These are phyloP conservation scores for Torymus auratus DNA, from an alignment of 2,888 invertebrate genomes.

Conservation along the genomic window DNA sequence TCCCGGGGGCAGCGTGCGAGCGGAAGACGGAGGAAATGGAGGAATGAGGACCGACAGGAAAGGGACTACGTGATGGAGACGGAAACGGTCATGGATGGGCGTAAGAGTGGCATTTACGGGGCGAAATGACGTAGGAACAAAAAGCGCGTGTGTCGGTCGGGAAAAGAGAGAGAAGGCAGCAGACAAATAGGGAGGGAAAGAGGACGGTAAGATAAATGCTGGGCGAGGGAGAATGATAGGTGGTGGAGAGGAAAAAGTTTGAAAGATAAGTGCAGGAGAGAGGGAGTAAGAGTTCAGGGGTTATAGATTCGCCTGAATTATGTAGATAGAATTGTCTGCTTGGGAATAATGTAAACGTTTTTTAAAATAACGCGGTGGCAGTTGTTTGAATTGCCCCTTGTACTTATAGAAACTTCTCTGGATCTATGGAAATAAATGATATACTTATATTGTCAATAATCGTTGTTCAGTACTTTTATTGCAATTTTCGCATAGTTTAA, in stretches of 20 bases:
- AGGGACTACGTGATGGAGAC: background rate
- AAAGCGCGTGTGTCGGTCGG: slow-evolving; percentile 2
- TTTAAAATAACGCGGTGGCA: no score
- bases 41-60: slow-evolving; percentile 28
- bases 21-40: slow-evolving; percentile 48
- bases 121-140: slow-evolving; percentile 22
- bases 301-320: no score
- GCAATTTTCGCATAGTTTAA: no score
- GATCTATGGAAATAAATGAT: no score
- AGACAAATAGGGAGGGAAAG: slow-evolving; percentile 13
- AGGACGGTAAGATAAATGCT: slow-evolving; percentile 44
- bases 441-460: no score
- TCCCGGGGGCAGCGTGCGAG: slow-evolving; percentile 62
- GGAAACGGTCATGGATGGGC: background rate
- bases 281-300: no score
- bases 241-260: background rate
- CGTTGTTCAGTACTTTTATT: no score
- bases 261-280: background rate
- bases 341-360: no score
- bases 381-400: no score
- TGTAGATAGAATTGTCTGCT: no score
- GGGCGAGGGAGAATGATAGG: slow-evolving; percentile 15
- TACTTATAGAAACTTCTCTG: no score
- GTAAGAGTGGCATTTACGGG: slow-evolving; percentile 35
- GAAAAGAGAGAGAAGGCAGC: slow-evolving; percentile 69